Evolutionary conservation across 2,888 invertebrate species (phyloP), one percentile per base, ranked within the genome.

Genomic region (Catocala nupta): DNA sequence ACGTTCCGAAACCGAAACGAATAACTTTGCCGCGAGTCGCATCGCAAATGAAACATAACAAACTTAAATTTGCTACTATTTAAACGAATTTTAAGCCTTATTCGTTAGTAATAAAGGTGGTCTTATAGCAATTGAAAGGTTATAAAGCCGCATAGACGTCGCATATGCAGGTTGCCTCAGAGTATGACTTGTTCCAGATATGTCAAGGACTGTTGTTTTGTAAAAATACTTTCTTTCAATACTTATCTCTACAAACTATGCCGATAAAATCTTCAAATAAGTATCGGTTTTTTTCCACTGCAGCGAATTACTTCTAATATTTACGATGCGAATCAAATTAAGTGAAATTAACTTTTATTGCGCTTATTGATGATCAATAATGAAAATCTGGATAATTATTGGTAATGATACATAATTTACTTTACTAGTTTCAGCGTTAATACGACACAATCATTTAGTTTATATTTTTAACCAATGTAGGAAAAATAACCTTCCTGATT

Each of bases 131-230:
- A 43, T 55, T 51, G 25, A 44, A 72, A 51, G 70, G 60, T 69
- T 56, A 64, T 64, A 60, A 63, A 74, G 69, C 55, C 13, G 61
- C 65, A 75, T 61, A 71, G 68, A 64, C 53, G 63, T 71, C 75
- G 72, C 69, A 73, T 76, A 75, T 77, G 78, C 80, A 69, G 49
- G 80, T 90, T 89, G 84, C 87, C 81, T 82, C 87, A 87, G 78
- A 75, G 76, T 81, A 77, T 81, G 82, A 80, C 81, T 78, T 73
- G 89, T 84, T 87, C 88, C 85, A 90, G 90, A 87, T 90, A 83
- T 90, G 90, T 92, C 92, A 92, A 92, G 92, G 92, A 90, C 89
- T 78, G 77, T 77, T 82, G 80, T 86, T 86, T 88, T 83, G 87
- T 83, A 88, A 88, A 87, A 83, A 82, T 80, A 84, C 87, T 88